Evolutionary conservation across 2,888 invertebrate species (phyloP), one percentile per base, ranked within the genome.

Genomic region (Scaptomyza reducta): DNA sequence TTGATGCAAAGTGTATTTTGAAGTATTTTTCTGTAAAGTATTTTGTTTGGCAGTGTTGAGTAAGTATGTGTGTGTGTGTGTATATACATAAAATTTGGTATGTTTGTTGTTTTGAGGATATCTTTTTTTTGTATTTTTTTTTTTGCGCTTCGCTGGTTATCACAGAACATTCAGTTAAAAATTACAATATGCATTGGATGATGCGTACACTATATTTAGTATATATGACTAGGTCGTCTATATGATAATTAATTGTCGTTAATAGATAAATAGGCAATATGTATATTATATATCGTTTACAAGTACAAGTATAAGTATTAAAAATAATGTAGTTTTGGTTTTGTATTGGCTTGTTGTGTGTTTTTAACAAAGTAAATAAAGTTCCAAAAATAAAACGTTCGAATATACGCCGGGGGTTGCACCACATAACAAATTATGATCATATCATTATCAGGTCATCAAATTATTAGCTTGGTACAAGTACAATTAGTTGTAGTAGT

Each of bases 161-260:
- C 72, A 87, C 79, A 87, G 74, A 83, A 84, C 87, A 84, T 81
- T 84, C 87, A 81, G 70, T 83, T 86, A 69, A 82, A 85, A 75
- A 79, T 85, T 85, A 85, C 87, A 85, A 85, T 85, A 86, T 86
- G 85, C 85, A 81, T 70, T 85, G 86, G 74, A 82, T 82, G 85
- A 85, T 85, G 85, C 87, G 85, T 87, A 85, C 82, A 78, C 83
- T 82, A 82, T 74, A 74, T 50, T 61, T 60, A 59, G 70, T 50
- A 74, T 50, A 62, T 55, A 54, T 67, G 70, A 72, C 81, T 81
- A 81, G 69, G 59, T 74, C 70, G 73, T 84, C 64, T 64, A 71
- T 60, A 38, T 38, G 3, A 5, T 33, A 38, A 38, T 38, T 74
- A 62, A 60, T 64, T 74, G 60, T 77, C 68, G 57, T 79, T 40